Percentiles rank a stretch among this genome's conserved stretches.
Evolutionary conservation across 2,113 vertebrate species (phyloP).

Genomic region (Dromas ardeola): DNA sequence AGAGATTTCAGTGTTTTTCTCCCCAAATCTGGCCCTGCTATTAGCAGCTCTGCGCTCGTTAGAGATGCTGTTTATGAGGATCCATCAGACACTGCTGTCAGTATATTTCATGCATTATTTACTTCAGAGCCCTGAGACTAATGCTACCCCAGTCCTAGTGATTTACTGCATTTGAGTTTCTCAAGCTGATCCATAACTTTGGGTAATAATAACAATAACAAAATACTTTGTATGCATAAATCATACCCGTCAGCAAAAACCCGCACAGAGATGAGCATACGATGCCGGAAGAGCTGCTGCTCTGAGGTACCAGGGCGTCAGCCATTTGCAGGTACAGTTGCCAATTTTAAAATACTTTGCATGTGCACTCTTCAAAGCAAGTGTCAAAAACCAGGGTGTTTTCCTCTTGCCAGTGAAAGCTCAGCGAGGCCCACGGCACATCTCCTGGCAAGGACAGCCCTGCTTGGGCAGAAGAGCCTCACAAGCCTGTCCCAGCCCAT

Average conservation of each 20-base stretch:
- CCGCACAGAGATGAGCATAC: neutral
- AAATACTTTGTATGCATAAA: conserved; percentile 56
- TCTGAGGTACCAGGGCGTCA: fast-evolving
- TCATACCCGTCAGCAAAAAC: conserved; percentile 47
- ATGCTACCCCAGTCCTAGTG: conserved; percentile 49
- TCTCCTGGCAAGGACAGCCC: neutral
- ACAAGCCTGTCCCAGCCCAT: neutral
- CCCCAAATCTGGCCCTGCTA: neutral
- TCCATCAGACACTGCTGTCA: conserved; percentile 51
- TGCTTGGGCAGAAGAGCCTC: neutral
- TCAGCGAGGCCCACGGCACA: neutral
- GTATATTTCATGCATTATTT: conserved; percentile 66
- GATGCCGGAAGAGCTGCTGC: neutral
- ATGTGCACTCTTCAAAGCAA: fast-evolving
- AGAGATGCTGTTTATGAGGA: conserved; percentile 55
- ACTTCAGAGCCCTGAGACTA: conserved; percentile 61
- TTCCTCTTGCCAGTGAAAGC: neutral
- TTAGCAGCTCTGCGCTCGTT: conserved; percentile 40
- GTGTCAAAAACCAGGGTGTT: neutral
- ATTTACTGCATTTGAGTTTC: conserved; percentile 69
- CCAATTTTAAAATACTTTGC: neutral
- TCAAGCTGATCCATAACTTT: conserved; percentile 69
- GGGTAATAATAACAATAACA: conserved; percentile 65
- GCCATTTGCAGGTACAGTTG: neutral
- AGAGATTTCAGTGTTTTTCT: neutral